Evolutionary conservation across 2,888 invertebrate species (phyloP).

Genomic region (Cryptops parisi): DNA sequence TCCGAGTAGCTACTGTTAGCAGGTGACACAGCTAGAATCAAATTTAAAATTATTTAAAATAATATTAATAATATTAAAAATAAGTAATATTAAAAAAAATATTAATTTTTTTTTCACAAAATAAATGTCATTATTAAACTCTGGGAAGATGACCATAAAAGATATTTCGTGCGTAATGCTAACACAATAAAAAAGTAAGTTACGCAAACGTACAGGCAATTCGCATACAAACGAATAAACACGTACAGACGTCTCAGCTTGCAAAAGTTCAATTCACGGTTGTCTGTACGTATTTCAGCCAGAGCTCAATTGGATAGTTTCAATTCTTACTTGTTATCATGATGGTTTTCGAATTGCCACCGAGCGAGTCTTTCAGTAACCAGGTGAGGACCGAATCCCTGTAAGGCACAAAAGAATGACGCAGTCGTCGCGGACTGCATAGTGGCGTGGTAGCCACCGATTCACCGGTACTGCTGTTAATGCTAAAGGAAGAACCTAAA

Average conservation of each 20-base stretch:
- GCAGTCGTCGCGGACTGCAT: conserved; percentile 15
- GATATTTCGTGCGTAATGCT: too few species aligned
- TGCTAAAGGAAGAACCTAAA: conserved; percentile 23
- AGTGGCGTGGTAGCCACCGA: conserved; percentile 15
- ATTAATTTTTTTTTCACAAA: too few species aligned
- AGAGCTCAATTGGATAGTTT: conserved; percentile 1
- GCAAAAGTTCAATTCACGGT: too few species aligned
- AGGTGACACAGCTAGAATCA: conserved; percentile 59
- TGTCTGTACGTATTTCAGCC: too few species aligned
- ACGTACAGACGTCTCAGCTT: background rate
- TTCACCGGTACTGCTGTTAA: conserved; percentile 20
- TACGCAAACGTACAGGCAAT: too few species aligned
- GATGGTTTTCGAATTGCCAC: conserved; percentile 59
- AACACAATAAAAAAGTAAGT: too few species aligned
- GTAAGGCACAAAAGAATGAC: conserved; percentile 50
- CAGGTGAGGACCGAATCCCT: conserved; percentile 66
- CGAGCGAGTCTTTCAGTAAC: conserved; percentile 64
- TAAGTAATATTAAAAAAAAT: too few species aligned
- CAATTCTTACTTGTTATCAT: conserved; percentile 69
- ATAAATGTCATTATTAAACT: too few species aligned
- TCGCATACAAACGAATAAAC: too few species aligned
- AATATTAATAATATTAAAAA: too few species aligned
- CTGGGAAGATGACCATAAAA: too few species aligned
- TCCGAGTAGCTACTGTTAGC: conserved; percentile 60
- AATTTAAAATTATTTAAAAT: too few species aligned